Conservation (phyloP, 1,140 invertebrate genomes). For the Lycorma delicatula region DNA sequence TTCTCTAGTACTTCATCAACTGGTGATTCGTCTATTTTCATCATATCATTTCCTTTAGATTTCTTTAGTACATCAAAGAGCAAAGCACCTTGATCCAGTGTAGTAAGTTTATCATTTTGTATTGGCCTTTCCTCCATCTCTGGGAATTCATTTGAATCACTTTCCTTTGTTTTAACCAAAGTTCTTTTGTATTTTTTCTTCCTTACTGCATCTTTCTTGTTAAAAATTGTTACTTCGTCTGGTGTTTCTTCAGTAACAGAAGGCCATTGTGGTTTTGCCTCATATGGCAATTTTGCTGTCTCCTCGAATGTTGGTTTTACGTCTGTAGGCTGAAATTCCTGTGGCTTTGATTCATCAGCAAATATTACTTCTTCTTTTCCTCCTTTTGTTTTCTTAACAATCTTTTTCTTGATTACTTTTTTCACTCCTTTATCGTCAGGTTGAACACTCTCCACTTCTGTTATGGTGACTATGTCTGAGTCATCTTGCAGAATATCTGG, state of each 20-base stretch:
- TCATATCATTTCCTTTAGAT: no score
- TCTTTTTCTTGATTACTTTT: constrained; percentile 36
- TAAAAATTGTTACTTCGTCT: no score
- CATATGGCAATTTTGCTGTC: neutral
- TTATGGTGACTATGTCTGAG: constrained; percentile 12
- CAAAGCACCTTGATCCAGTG: neutral
- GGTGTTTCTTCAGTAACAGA: constrained; percentile 34
- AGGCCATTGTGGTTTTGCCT: constrained; percentile 22
- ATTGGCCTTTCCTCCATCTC: constrained; percentile 24
- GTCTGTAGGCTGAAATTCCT: no score
- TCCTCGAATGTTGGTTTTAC: neutral
- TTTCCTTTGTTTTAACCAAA: no score
- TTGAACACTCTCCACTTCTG: constrained; percentile 26
- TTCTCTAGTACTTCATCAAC: no score
- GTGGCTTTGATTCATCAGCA: no score
- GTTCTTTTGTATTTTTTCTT: no score
- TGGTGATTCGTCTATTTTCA: no score
- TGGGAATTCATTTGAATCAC: no score
- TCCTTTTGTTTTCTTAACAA: constrained; percentile 23
- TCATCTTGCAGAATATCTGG: neutral
- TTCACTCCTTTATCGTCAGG: constrained; percentile 21
- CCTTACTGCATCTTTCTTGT: no score
- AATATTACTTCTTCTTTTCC: constrained; percentile 14
- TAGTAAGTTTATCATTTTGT: constrained; percentile 29
- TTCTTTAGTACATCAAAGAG: no score